Percentiles rank a stretch among this genome's conserved stretches.
Evolutionary conservation across 2,797 vertebrate genomes (phyloP).

Genomic region (Emys orbicularis): DNA sequence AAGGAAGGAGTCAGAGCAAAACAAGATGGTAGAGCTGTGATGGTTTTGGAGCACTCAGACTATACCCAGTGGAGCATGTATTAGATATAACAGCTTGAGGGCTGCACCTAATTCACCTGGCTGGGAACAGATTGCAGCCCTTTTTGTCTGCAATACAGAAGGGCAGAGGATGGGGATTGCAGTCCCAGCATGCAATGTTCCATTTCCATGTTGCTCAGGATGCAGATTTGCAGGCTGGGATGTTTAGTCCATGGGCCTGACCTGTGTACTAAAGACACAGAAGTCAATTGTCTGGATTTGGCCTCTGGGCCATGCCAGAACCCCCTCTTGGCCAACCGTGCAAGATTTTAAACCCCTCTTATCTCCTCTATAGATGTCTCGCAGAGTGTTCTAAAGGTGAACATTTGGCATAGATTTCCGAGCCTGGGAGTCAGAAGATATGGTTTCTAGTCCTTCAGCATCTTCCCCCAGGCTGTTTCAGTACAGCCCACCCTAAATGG

Average conservation of each 20-base stretch:
- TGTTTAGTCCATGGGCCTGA: background rate
- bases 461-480: background rate
- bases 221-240: background rate
- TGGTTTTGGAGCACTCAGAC: background rate
- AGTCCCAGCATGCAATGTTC: background rate
- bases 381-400: background rate
- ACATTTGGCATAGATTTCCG: background rate
- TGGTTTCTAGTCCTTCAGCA: background rate
- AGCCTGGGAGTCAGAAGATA: background rate
- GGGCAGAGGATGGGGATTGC: background rate
- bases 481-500: background rate
- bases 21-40: background rate
- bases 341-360: background rate
- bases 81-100: background rate
- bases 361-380: background rate
- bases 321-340: background rate
- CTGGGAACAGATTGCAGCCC: background rate
- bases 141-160: background rate
- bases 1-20: background rate
- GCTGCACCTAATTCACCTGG: background rate
- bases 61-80: fast-evolving
- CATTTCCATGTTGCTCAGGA: background rate
- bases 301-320: background rate
- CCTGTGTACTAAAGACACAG: background rate
- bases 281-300: background rate